Percentiles rank a stretch among this genome's conserved stretches.
Evolutionary conservation across 2,113 vertebrate species (phyloP).

Genomic region (Hipposideros armiger): DNA sequence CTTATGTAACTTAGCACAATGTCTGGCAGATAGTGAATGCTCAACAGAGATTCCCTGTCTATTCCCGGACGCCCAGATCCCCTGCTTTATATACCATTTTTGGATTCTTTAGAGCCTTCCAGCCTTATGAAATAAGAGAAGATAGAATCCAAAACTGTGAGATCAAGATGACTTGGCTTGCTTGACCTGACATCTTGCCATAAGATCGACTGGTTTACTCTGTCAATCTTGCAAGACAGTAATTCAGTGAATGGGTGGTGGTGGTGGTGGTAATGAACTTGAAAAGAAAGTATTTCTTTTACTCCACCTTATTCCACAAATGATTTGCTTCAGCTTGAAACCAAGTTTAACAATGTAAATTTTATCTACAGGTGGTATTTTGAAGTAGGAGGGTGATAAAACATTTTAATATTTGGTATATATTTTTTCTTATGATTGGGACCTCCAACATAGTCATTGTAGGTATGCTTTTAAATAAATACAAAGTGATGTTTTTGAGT

Average conservation of each 20-base stretch:
- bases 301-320: slow-evolving; percentile 9
- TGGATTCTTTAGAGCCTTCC: not conserved
- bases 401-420: not conserved
- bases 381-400: not conserved
- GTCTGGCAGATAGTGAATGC: not conserved
- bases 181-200: not conserved
- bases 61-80: not conserved
- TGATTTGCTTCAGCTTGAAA: not conserved
- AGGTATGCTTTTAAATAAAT: slow-evolving; percentile 57
- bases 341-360: not conserved
- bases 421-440: not conserved
- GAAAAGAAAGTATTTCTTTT: slow-evolving; percentile 45
- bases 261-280: not conserved
- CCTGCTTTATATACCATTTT: not conserved
- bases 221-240: not conserved
- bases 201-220: not conserved
- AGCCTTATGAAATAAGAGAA: not conserved
- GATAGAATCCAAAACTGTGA: not conserved
- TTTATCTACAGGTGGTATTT: not conserved
- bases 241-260: not conserved
- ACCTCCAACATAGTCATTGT: not conserved
- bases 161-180: not conserved
- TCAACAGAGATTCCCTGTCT: not conserved
- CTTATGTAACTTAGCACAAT: not conserved
- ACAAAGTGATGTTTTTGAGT: slow-evolving; percentile 5